Evolutionary conservation across 2,797 vertebrate genomes (phyloP).

Genomic region (Falco naumanni): DNA sequence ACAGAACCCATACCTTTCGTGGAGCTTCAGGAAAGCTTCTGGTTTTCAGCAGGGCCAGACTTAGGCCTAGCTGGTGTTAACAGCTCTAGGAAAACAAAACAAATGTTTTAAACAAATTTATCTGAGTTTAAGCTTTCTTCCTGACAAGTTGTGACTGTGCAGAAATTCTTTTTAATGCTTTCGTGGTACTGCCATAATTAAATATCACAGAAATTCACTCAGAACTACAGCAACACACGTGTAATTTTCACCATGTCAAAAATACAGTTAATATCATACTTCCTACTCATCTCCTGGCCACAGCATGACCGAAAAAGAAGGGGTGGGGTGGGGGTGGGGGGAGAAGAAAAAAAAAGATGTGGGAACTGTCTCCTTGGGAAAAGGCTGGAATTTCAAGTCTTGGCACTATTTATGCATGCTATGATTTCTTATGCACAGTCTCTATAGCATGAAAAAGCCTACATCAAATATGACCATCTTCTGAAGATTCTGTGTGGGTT

Average conservation of each 20-base stretch:
- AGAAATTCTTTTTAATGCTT: slow-evolving; percentile 9
- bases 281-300: neutral
- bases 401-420: slow-evolving; percentile 54
- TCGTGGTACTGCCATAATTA: neutral
- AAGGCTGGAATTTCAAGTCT: slow-evolving; percentile 40
- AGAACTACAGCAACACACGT: neutral
- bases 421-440: slow-evolving; percentile 52
- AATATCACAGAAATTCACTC: neutral
- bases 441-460: slow-evolving; percentile 55
- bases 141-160: neutral
- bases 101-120: neutral
- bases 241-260: neutral
- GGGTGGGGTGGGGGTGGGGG: neutral
- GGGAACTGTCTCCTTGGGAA: neutral
- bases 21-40: neutral
- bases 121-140: neutral
- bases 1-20: neutral
- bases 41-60: neutral
- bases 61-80: neutral
- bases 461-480: slow-evolving; percentile 67
- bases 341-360: neutral
- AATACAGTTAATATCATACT: neutral
- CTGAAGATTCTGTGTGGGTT: slow-evolving; percentile 69
- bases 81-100: neutral
- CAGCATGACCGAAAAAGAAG: neutral